A percentile compares a stretch with the other conserved stretches of the same genome.
Evolutionary conservation across 2,797 vertebrate species (phyloP).

Genomic region (Delichon dasypus): DNA sequence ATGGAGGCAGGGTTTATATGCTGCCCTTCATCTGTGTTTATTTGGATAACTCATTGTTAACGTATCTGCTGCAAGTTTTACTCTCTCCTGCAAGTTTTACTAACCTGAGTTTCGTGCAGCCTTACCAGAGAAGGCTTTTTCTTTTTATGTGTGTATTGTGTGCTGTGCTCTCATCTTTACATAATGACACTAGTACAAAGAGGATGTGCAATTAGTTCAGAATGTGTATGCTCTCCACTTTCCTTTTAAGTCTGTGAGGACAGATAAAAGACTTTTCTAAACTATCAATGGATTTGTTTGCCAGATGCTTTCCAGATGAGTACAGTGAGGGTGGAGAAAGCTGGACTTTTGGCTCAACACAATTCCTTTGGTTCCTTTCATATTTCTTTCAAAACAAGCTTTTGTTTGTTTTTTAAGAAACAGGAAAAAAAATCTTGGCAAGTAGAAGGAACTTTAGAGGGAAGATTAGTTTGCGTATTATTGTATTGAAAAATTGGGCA

Average conservation of each 20-base stretch:
- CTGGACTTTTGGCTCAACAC: not conserved
- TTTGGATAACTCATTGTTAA: not conserved
- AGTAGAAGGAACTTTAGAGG: not conserved
- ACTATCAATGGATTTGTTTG: constrained; percentile 27
- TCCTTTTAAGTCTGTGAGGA: not conserved
- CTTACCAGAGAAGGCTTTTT: not conserved
- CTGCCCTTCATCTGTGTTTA: not conserved
- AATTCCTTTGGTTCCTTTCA: constrained; percentile 32
- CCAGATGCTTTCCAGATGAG: constrained; percentile 46
- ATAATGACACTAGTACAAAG: not conserved
- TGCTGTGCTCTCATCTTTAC: not conserved
- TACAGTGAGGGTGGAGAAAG: constrained; percentile 35
- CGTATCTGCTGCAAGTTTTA: not conserved
- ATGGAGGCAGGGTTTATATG: not conserved
- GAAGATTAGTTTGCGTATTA: not conserved
- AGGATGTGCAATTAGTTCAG: not conserved
- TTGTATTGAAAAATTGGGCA: not conserved
- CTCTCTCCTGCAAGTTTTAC: not conserved
- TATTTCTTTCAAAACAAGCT: constrained; percentile 47
- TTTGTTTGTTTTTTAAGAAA: constrained; percentile 38
- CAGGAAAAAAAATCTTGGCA: not conserved
- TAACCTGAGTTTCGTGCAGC: not conserved
- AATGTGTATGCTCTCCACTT: not conserved
- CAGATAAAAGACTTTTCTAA: constrained; percentile 39
- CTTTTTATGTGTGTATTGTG: not conserved